Conservation (phyloP, 2,888 invertebrate species). For the Thymelicus lineola region DNA sequence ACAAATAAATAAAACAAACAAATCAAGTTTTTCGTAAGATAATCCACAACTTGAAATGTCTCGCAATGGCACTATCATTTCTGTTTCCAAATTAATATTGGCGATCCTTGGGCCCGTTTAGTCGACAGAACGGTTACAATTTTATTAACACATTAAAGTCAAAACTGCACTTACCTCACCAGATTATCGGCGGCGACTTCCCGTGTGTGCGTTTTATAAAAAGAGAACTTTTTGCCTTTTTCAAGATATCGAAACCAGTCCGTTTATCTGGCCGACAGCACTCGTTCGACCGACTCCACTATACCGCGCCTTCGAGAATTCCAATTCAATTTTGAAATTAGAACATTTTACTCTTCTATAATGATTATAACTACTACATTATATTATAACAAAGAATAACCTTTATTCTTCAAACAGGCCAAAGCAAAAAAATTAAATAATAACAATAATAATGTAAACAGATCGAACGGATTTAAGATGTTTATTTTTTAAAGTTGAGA, state of each 20-base stretch:
- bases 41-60: slow-evolving; percentile 5
- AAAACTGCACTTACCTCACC: slow-evolving; percentile 80
- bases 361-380: background rate
- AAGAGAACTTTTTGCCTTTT: slow-evolving; percentile 64
- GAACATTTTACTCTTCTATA: slow-evolving; percentile 50
- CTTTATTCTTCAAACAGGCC: background rate
- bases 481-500: no score
- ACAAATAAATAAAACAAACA: background rate
- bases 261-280: slow-evolving; percentile 69
- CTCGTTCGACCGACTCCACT: slow-evolving; percentile 51
- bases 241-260: slow-evolving; percentile 79
- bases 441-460: background rate
- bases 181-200: slow-evolving; percentile 81
- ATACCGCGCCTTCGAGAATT: slow-evolving; percentile 59
- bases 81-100: slow-evolving; percentile 55
- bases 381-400: background rate
- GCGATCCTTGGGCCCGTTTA: slow-evolving; percentile 59
- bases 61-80: slow-evolving; percentile 41
- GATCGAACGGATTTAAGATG: no score
- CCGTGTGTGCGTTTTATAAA: slow-evolving; percentile 68
- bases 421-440: background rate
- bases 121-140: slow-evolving; percentile 81
- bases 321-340: slow-evolving; percentile 67
- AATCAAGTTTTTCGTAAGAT: slow-evolving; percentile 11
- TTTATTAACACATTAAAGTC: slow-evolving; percentile 84